A percentile compares a stretch with the other conserved stretches of the same genome.
Conservation (phyloP, 2,797 vertebrate genomes). For the Microchirus variegatus region DNA sequence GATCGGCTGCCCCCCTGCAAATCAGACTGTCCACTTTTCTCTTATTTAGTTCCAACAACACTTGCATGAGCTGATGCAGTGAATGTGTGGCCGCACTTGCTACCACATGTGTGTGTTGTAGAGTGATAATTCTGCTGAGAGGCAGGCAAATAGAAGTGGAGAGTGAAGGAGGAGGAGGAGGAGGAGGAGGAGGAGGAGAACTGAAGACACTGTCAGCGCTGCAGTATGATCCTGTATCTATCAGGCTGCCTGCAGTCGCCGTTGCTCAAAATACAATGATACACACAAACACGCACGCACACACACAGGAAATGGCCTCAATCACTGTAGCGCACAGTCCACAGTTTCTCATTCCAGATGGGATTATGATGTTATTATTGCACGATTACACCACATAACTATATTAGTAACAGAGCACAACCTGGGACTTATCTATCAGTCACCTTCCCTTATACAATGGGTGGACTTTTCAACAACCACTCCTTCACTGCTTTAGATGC, state of each 20-base stretch:
- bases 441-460: constrained; percentile 63
- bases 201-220: constrained; percentile 79
- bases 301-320: constrained; percentile 75
- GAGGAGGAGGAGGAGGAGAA: constrained; percentile 62
- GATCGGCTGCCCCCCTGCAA: constrained; percentile 33
- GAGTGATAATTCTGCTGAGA: constrained; percentile 78
- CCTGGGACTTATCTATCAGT: constrained; percentile 77
- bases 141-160: constrained; percentile 72
- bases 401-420: constrained; percentile 75
- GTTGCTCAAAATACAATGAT: constrained; percentile 73
- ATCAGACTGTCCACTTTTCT: constrained; percentile 27
- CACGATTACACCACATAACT: constrained; percentile 74
- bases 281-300: constrained; percentile 26
- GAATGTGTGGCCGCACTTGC: constrained; percentile 39
- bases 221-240: constrained; percentile 79
- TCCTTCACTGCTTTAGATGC: constrained; percentile 41
- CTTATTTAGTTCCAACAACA: constrained; percentile 14
- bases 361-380: constrained; percentile 81
- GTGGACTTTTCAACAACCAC: constrained; percentile 62
- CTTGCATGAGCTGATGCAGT: constrained; percentile 20
- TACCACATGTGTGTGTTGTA: constrained; percentile 44
- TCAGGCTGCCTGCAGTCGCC: constrained; percentile 75
- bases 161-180: constrained; percentile 50
- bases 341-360: constrained; percentile 77
- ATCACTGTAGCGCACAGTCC: constrained; percentile 70